These are phyloP conservation scores for Octomys mimax DNA, from an alignment of 2,797 vertebrate genomes.

Conservation along the genomic window DNA sequence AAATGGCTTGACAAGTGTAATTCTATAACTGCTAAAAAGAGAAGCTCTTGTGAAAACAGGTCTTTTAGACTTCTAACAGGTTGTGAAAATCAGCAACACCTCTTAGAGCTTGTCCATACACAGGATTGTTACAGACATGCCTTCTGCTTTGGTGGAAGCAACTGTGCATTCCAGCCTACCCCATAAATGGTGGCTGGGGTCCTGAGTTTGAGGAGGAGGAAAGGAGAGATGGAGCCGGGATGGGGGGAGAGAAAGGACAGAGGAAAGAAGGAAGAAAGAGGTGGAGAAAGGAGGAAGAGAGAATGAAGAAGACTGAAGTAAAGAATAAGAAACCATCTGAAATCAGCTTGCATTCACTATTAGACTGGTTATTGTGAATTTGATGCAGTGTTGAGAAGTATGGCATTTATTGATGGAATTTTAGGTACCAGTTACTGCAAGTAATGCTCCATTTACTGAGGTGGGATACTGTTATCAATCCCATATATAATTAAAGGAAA, in stretches of 20 bases:
- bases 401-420: constrained; percentile 16
- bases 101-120: background rate
- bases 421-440: constrained; percentile 26
- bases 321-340: background rate
- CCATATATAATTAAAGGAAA: constrained; percentile 25
- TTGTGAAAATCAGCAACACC: constrained; percentile 62
- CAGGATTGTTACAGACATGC: background rate
- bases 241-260: background rate
- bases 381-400: background rate
- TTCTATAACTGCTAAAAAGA: constrained; percentile 61
- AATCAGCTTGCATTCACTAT: background rate
- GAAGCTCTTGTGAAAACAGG: constrained; percentile 42
- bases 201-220: background rate
- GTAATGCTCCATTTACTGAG: constrained; percentile 36
- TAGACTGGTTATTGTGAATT: constrained; percentile 27
- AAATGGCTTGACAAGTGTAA: constrained; percentile 56
- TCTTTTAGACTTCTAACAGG: background rate
- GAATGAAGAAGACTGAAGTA: background rate
- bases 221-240: background rate
- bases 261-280: background rate
- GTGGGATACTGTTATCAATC: background rate
- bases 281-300: background rate
- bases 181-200: background rate
- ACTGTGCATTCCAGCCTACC: background rate
- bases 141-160: background rate